Evolutionary conservation across 2,888 invertebrate species (phyloP).

Genomic region (Cheilosia vulpina): DNA sequence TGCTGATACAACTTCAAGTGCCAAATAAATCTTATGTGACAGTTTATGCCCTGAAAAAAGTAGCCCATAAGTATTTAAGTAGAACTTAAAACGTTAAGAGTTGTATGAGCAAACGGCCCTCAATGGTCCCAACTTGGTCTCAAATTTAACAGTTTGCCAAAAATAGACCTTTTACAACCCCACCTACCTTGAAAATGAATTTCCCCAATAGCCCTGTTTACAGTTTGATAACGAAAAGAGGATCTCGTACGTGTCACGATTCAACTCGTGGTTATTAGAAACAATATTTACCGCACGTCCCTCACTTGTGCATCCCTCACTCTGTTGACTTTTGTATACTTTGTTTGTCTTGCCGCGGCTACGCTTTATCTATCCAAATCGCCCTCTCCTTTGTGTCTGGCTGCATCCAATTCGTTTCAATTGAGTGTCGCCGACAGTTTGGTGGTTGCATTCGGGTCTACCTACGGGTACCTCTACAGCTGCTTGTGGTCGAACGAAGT

Average conservation of each 20-base stretch:
- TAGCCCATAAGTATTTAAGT: too few relatives aligned
- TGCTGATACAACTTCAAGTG: too few relatives aligned
- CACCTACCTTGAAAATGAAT: too few relatives aligned
- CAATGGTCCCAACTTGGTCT: too few relatives aligned
- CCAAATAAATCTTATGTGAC: too few relatives aligned
- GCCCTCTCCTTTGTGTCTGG: constrained; percentile 25
- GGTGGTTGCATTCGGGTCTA: constrained; percentile 20
- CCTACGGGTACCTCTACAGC: constrained; percentile 22
- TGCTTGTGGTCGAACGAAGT: constrained; percentile 15
- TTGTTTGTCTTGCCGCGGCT: constrained; percentile 39
- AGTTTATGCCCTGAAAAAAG: too few relatives aligned
- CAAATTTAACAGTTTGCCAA: too few relatives aligned
- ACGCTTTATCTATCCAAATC: constrained; percentile 44
- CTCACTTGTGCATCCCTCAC: not conserved
- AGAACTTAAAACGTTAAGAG: too few relatives aligned
- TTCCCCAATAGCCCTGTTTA: not conserved
- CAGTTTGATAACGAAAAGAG: not conserved
- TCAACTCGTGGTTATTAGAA: constrained; percentile 6
- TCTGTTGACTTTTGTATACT: constrained; percentile 3
- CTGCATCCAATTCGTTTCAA: constrained; percentile 32
- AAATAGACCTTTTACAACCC: too few relatives aligned
- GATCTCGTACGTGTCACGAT: constrained; percentile 6
- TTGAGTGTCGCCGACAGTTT: constrained; percentile 49
- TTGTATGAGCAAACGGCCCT: too few relatives aligned
- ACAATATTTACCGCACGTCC: constrained; percentile 4